phyloP scores from a whole-genome alignment of 2,113 vertebrate species.

The Cairina moschata region DNA sequence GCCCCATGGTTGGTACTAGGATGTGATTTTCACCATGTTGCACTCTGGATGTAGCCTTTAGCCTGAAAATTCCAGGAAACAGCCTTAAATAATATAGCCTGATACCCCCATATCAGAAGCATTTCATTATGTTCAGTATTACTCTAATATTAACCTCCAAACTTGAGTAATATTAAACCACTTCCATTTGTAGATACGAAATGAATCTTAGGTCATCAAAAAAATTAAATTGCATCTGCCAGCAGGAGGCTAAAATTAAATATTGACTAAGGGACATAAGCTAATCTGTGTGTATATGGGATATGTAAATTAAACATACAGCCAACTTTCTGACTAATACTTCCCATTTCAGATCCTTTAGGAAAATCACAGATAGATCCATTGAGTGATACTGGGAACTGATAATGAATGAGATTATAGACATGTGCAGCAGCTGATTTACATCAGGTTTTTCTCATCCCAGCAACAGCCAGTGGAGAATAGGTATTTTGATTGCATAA shows the following conservation, averaged over 20 bases:
- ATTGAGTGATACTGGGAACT: neutral
- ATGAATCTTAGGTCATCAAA: neutral
- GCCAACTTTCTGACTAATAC: neutral
- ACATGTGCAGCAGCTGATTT: neutral
- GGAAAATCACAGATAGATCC: neutral
- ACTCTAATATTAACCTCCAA: accelerated
- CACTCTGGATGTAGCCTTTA: neutral
- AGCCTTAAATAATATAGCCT: neutral
- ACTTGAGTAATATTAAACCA: neutral
- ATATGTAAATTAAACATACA: neutral
- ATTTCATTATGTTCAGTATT: neutral
- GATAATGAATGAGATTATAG: neutral
- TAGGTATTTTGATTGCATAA: neutral
- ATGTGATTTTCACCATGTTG: neutral
- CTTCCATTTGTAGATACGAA: neutral
- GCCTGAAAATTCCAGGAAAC: neutral
- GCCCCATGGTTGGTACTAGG: neutral
- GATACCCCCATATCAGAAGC: neutral
- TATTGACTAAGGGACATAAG: neutral
- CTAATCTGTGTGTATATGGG: neutral
- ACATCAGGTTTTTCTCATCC: neutral
- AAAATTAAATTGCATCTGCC: neutral
- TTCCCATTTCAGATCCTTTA: neutral
- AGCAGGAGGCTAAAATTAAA: neutral
- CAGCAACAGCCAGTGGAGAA: neutral